Evolutionary conservation across 1,140 invertebrate species (phyloP), one percentile per base, ranked within the genome.

Genomic region (Philotrypesis tridentata): DNA sequence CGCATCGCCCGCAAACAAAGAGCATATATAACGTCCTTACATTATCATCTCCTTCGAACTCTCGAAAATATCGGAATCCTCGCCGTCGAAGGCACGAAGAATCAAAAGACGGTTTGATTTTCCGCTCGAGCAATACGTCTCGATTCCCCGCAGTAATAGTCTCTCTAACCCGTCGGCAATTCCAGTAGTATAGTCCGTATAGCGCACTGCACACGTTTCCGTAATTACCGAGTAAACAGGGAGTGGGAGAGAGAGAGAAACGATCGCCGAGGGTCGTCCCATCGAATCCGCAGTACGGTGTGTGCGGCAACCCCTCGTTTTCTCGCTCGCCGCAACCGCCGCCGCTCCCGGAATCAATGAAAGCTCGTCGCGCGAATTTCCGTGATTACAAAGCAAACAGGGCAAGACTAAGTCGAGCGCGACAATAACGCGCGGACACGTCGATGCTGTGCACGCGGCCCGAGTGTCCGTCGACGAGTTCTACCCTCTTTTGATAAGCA

Each of bases 161-260:
- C 31, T 33, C 31, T 23, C 17, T 27, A 73, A 76, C 37, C 61
- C 73, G 31, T 33, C 31, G 37, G 43, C 60, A 63, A 76, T 76
- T 82, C 55, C 11, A 55, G 21, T n/a, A 55, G 48, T 11, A 21
- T 27, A 61, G 65, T n/a, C n/a, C 61, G 48, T 61, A 23, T 37
- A n/a, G n/a, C n/a, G n/a, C n/a, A n/a, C n/a, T n/a, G n/a, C n/a
- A 48, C 80, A 33, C 77, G 73, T 84, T 84, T 81, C 74, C 33
- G 63, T 85, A 83, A 85, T 85, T 86, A 83, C 81, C 61, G 48
- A 79, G 81, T 68, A 84, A 81, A 79, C 80, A 79, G 68, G 67
- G 37, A 68, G 40, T 61, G 70, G n/a, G 23, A 48, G 67, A 33
- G 72, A 2, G 23, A 31, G 70, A 29, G 65, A 31, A 29, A 25